Conservation (phyloP, 2,797 vertebrate genomes). For the Premnoplex brunnescens region DNA sequence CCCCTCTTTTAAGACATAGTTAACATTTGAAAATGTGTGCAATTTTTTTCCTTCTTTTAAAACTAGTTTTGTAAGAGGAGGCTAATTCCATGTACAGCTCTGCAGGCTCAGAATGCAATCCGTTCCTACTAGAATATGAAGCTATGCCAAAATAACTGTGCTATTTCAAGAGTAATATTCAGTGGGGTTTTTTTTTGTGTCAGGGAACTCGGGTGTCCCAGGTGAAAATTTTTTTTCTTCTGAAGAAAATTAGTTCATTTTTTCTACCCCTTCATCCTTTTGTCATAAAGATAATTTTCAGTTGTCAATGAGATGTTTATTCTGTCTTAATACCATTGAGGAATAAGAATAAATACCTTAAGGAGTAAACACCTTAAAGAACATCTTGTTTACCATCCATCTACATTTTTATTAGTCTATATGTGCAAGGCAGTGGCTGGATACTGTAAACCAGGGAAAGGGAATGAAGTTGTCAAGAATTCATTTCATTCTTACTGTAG, state of each 20-base stretch:
- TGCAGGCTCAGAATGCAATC: neutral
- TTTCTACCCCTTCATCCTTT: neutral
- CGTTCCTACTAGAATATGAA: neutral
- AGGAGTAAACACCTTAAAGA: neutral
- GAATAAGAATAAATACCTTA: neutral
- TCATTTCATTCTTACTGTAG: constrained; percentile 20
- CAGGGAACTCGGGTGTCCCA: neutral
- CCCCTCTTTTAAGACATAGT: neutral
- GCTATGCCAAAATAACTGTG: neutral
- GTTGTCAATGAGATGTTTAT: neutral
- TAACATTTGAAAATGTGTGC: constrained; percentile 5
- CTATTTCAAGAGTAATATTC: constrained; percentile 35
- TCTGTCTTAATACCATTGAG: neutral
- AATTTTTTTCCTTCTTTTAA: constrained; percentile 8
- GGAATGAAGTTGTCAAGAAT: constrained; percentile 60
- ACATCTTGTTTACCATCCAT: constrained; percentile 8
- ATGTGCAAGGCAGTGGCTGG: constrained; percentile 1
- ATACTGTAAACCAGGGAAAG: constrained; percentile 21
- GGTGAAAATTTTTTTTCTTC: neutral
- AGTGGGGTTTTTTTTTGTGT: neutral
- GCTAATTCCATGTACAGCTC: neutral
- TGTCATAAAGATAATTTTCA: neutral
- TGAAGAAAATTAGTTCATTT: neutral
- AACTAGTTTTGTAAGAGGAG: neutral
- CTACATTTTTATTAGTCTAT: constrained; percentile 32